A percentile compares a stretch with the other conserved stretches of the same genome.
Conservation (phyloP, 2,113 vertebrate species). For the Cyrtonyx montezumae region DNA sequence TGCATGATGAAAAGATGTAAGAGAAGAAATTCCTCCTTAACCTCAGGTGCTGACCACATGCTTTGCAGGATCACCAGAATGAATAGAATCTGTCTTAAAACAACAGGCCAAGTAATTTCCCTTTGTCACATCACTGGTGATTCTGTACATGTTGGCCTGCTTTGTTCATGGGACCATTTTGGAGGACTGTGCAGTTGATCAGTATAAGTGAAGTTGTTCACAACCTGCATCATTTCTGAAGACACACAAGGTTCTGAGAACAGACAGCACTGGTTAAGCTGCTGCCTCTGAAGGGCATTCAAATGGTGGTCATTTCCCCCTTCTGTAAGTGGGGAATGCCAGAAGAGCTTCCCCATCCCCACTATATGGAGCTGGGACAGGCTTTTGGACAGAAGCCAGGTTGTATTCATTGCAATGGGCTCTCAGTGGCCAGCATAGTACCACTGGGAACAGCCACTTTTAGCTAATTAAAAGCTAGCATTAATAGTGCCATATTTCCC, state of each 20-base stretch:
- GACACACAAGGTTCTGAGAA: fast-evolving
- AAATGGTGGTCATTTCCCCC: neutral
- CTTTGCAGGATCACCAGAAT: neutral
- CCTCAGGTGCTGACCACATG: neutral
- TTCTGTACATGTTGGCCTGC: neutral
- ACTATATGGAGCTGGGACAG: neutral
- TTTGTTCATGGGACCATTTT: neutral
- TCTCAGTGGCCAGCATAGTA: neutral
- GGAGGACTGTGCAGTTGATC: fast-evolving
- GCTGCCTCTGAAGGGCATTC: neutral
- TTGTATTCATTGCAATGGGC: neutral
- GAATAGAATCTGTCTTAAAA: neutral
- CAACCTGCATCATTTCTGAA: neutral
- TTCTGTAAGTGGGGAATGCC: neutral
- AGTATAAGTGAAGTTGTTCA: fast-evolving
- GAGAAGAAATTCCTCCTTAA: neutral
- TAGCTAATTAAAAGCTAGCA: constrained; percentile 47
- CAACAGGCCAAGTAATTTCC: neutral
- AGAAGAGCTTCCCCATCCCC: neutral
- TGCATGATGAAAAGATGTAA: neutral
- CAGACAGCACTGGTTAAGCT: fast-evolving
- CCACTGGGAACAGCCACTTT: neutral
- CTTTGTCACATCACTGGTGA: neutral
- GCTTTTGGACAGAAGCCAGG: neutral
- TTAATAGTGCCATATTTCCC: neutral